Base-by-base conservation (phyloP, 2,888 invertebrate species). In the Anthoptus insignis region DNA sequence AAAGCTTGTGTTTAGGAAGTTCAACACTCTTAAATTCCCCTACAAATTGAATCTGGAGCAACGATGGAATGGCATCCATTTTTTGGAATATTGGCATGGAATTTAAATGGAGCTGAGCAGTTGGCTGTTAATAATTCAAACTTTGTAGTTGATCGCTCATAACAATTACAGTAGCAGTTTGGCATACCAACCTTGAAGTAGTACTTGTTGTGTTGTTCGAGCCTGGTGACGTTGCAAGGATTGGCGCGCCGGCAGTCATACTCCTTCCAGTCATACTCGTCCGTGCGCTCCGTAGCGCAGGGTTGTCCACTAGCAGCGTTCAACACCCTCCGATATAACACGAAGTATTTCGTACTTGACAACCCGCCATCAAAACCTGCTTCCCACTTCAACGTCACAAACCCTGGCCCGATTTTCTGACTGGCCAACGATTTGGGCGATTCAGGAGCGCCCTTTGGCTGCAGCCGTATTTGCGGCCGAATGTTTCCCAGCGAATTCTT, bases 351-450 rank as follows among this genome's bases (percentile, higher is more conserved):
- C 0, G 98, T 98, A 76, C 96, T 97, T 53, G 96, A 95, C 60
- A 98, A 88, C 0, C 98, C 98, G 0, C 98, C 98, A 83, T 98
- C 97, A 82, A 98, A 99, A 0, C 98, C 98, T 0, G 97, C 96
- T 78, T 97, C 97, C 98, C 98, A 98, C 65, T 95, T 94, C 19
- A 98, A 89, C 0, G 97, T 96, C 0, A 98, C 97, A 78, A 95
- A 97, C 63, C 96, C 96, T 13, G 96, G 96, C 0, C 97, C 97
- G 0, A 97, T 95, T 79, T 96, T 96, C 65, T 96, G 93, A 9
- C 97, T 95, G 2, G 95, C 93, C 22, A 98, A 85, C 66, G 96
- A 95, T 5, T 95, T 95, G 0, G 98, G 98, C 64, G 96, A 95
- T 79, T 98, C 98, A 0, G 98, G 98, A 0, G 97, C 95, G 4